Conservation (phyloP, 2,888 invertebrate species). For the Uropetala carovei region DNA sequence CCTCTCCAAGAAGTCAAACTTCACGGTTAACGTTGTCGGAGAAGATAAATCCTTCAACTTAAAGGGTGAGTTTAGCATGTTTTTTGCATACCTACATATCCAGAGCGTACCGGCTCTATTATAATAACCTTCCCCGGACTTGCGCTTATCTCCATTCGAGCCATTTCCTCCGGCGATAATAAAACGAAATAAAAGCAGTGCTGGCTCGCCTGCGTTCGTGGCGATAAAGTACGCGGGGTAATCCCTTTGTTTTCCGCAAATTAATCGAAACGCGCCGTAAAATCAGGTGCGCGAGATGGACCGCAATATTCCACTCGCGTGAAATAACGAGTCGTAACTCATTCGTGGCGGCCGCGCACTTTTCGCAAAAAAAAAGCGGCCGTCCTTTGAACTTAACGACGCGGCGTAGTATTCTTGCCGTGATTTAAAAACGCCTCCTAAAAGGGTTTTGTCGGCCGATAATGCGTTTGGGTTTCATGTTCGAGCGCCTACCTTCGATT, state of each 20-base stretch:
- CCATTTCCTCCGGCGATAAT: neutral
- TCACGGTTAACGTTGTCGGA: neutral
- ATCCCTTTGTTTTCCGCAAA: neutral
- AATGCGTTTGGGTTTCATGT: neutral
- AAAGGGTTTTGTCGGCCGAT: neutral
- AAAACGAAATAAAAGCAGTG: too few species aligned
- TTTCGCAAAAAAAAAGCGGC: neutral
- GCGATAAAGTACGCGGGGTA: neutral
- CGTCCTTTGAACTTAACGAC: constrained; percentile 27
- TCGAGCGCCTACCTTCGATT: neutral
- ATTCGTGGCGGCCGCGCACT: neutral
- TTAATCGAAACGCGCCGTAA: neutral
- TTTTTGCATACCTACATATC: neutral
- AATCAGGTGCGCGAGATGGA: neutral
- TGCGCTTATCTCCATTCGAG: too few species aligned
- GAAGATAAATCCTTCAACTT: neutral
- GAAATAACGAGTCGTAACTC: neutral
- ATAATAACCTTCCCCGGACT: neutral
- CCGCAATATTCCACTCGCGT: neutral
- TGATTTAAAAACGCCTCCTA: constrained; percentile 12
- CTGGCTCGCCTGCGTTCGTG: neutral
- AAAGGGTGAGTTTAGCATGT: neutral
- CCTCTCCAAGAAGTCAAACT: neutral
- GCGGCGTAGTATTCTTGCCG: neutral
- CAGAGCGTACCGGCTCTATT: neutral